Evolutionary conservation across 2,888 invertebrate genomes (phyloP), one percentile per base, ranked within the genome.

Genomic region (Hedychridium roseum): DNA sequence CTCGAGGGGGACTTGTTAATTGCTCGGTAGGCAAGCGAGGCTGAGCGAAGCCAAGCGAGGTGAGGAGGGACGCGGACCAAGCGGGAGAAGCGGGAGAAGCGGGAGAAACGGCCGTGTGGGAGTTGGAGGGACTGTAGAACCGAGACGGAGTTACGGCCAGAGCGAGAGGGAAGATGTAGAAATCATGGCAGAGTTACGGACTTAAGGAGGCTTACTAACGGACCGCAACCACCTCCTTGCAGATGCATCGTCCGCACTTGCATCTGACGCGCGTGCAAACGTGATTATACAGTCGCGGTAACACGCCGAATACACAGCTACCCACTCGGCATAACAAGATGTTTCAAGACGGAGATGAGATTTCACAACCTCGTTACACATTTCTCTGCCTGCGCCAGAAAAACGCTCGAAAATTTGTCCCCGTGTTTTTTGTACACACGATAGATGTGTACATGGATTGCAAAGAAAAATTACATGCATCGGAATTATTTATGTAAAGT

Each of bases 1-100:
- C 70, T 72, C 70, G 74, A 73, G 74, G 76, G 77, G 72, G 72
- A 78, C 76, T 78, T 73, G 78, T 78, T 78, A 78, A 78, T 78
- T 78, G 78, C 78, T 75, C 71, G 68, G 70, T 71, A 64, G 69
- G 69, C 67, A 55, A 43, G 43, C 40, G 38, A 31, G 21, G 32
- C 26, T 50, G 40, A 50, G 49, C 15, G 43, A 32, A 36, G 41
- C 50, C 43, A 36, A 23, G 39, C 50, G 47, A 50, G 36, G 42
- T 35, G 46, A 46, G 39, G 48, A 40, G 44, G 48, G 53, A 36
- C 15, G 26, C n/a, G n/a, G n/a, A n/a, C 16, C n/a, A 28, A 30
- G 45, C 35, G 23, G 7, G 37, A 14, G 31, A 40, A 39, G 34
- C 26, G 47, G 11, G 27, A 34, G 20, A 26, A 35, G 34, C 27